phyloP scores from a whole-genome alignment of 2,888 invertebrate genomes.

The Oscheius sp. region DNA sequence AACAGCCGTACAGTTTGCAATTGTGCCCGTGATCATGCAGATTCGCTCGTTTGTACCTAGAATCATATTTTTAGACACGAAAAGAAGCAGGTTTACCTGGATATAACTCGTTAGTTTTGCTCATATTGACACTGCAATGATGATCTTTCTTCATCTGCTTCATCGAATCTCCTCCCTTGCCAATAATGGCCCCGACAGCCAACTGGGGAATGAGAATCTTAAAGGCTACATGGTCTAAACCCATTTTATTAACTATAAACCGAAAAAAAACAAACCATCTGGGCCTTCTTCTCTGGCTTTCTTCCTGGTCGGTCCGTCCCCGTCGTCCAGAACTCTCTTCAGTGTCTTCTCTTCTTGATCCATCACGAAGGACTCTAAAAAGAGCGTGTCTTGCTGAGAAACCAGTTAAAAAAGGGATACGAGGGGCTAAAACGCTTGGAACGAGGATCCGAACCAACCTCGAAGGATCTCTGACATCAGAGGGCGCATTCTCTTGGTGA shows the following conservation, averaged over 20 bases:
- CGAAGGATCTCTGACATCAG: no score
- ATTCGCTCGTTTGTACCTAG: conserved; percentile 86
- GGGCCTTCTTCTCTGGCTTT: conserved; percentile 63
- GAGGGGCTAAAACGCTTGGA: no score
- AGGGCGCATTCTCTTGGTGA: no score
- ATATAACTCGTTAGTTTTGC: conserved; percentile 97
- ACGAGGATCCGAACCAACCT: no score
- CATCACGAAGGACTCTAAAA: no score
- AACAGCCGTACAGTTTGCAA: conserved; percentile 89
- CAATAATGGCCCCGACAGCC: conserved; percentile 96
- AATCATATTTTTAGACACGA: conserved; percentile 19
- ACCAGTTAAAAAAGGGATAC: no score
- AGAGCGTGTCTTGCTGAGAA: no score
- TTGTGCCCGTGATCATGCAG: conserved; percentile 89
- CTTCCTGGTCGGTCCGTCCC: conserved; percentile 69
- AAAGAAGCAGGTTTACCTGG: conserved; percentile 81
- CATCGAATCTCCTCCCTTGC: conserved; percentile 98
- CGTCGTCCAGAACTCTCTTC: conserved; percentile 59
- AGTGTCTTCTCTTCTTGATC: background rate
- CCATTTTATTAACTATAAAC: background rate
- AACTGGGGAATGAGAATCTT: conserved; percentile 78
- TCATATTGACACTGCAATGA: conserved; percentile 97
- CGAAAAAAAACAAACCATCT: conserved; percentile 5
- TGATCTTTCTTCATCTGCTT: conserved; percentile 97
- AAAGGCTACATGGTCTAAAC: conserved; percentile 58